phyloP scores from a whole-genome alignment of 2,888 invertebrate species.

The Pantelozetes paolii region DNA sequence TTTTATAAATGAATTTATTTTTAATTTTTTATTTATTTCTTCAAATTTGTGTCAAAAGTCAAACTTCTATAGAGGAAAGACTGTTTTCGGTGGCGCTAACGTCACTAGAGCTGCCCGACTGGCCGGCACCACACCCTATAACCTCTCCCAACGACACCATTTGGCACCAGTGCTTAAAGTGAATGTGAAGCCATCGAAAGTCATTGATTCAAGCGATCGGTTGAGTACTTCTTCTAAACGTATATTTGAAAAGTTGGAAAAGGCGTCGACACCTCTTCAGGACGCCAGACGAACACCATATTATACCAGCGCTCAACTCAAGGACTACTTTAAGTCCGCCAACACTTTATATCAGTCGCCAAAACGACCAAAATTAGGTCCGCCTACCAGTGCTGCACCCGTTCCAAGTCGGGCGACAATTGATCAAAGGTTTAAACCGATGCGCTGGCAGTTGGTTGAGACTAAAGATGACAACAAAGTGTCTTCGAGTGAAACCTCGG shows the following conservation, averaged over 20 bases:
- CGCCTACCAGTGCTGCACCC: constrained; percentile 55
- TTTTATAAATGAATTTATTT: no score
- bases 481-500: neutral
- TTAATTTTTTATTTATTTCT: no score
- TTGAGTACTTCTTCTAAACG: constrained; percentile 70
- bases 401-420: constrained; percentile 41
- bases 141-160: constrained; percentile 15
- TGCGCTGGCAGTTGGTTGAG: neutral
- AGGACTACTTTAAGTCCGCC: constrained; percentile 32
- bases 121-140: constrained; percentile 49
- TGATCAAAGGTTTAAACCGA: constrained; percentile 39
- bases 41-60: no score
- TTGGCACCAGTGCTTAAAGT: constrained; percentile 17
- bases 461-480: neutral
- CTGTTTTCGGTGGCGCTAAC: constrained; percentile 52
- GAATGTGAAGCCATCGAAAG: neutral
- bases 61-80: constrained; percentile 51
- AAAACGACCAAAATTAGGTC: constrained; percentile 55
- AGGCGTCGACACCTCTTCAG: constrained; percentile 44
- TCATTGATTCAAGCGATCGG: constrained; percentile 43
- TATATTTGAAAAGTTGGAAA: constrained; percentile 71
- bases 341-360: constrained; percentile 50
- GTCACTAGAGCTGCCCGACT: constrained; percentile 46
- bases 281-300: constrained; percentile 32
- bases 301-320: neutral